Evolutionary conservation across 2,888 invertebrate genomes (phyloP).

Genomic region (Apamea sordens): DNA sequence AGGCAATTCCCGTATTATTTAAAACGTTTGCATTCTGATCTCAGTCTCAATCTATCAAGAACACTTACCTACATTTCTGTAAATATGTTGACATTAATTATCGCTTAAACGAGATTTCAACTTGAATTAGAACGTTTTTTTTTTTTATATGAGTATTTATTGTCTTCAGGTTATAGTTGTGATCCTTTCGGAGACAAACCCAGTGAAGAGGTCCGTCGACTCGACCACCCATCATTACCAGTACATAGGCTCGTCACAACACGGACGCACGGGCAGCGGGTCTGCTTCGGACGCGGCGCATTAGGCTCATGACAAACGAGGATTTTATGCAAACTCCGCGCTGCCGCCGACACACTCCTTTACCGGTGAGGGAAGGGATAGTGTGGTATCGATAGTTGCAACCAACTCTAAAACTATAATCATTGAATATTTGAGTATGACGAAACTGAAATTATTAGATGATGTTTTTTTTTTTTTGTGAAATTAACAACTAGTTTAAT

Average conservation of each 20-base stretch:
- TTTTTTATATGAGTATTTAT: neutral
- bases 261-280: slow-evolving; percentile 48
- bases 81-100: neutral
- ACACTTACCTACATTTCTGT: neutral
- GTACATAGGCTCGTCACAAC: slow-evolving; percentile 55
- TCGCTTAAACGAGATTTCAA: neutral
- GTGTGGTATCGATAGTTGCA: slow-evolving; percentile 48
- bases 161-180: neutral
- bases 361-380: slow-evolving; percentile 70
- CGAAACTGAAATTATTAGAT: neutral
- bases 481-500: slow-evolving; percentile 13
- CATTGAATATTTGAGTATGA: neutral
- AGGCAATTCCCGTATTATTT: neutral
- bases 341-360: slow-evolving; percentile 84
- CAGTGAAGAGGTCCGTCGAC: slow-evolving; percentile 23
- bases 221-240: slow-evolving; percentile 42
- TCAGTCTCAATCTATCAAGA: neutral
- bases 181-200: slow-evolving; percentile 12
- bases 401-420: neutral
- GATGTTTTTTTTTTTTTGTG: neutral
- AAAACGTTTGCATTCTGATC: neutral
- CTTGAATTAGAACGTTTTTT: neutral
- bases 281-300: slow-evolving; percentile 83
- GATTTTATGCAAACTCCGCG: slow-evolving; percentile 86
- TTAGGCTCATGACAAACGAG: slow-evolving; percentile 88